Percentiles rank a stretch among this genome's conserved stretches.
These are phyloP conservation scores for Cephalopterus ornatus DNA, from an alignment of 2,113 vertebrate species.

Conservation along the genomic window DNA sequence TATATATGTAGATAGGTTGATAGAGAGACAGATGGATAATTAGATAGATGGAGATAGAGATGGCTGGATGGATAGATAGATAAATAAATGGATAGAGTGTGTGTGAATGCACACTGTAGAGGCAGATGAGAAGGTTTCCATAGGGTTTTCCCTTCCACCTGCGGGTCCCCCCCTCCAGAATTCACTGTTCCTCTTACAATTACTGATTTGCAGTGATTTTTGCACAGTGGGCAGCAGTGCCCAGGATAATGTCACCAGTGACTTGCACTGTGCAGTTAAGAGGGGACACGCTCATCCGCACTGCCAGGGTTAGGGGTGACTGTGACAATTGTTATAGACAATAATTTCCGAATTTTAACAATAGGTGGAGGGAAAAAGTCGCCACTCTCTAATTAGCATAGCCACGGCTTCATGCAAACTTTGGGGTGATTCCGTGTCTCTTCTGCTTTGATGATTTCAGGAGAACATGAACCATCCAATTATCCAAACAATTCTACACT, in stretches of 20 bases:
- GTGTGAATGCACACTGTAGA: rapidly evolving
- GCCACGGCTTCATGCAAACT: background rate
- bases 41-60: background rate
- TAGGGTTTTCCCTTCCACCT: background rate
- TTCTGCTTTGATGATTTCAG: conserved; percentile 37
- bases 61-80: background rate
- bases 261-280: background rate
- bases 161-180: background rate
- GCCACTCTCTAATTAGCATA: background rate
- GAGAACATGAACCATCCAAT: conserved; percentile 62
- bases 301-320: background rate
- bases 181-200: background rate
- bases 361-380: background rate
- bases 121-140: background rate
- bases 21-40: background rate
- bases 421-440: background rate
- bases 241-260: background rate
- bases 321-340: background rate
- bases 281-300: background rate
- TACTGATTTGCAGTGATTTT: background rate
- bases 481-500: conserved; percentile 60
- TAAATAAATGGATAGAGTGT: background rate
- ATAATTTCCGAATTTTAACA: background rate
- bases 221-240: background rate
- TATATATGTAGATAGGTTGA: background rate